Base-by-base conservation (phyloP, 2,797 vertebrate genomes). In the Neomorphus geoffroyi region DNA sequence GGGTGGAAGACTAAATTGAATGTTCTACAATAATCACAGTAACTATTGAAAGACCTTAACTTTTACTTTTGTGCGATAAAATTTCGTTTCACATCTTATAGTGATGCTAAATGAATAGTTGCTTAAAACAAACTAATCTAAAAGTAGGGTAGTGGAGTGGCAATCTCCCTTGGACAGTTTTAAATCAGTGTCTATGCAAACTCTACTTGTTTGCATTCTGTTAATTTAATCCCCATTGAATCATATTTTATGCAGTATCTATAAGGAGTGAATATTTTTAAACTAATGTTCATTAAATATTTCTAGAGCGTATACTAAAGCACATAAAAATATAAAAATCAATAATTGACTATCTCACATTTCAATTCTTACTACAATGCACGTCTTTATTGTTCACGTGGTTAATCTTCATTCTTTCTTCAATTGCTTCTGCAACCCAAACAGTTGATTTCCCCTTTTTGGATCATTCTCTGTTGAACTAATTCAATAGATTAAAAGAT, bases 361-460 rank as follows among this genome's bases (percentile, higher is more conserved):
- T 94, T 89, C 87, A 93, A 88, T 80, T 80, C 74, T 90, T n/a
- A 88, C 61, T 85, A 70, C 61, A 95, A 12, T 75, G 13, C 50
- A 61, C 43, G 35, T 74, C 43, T 94, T 91, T 69, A 26, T 65
- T 45, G 51, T 85, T 94, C 79, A 78, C 6, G 53, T 77, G 18
- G 16, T 45, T 93, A 81, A 75, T 87, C 16, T 79, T 91, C 88
- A 74, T 88, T 56, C n/a, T 72, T 95, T 96, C 62, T 95, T 96
- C 62, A 88, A 14, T 48, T 80, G 61, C 80, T 90, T 77, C 71
- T 70, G 70, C 56, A 93, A 32, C 27, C 16, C 57, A 88, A 83
- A 69, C 18, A 57, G 35, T 60, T 57, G 41, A 57, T 86, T 90
- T 90, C 48, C 33, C 69, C 58, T 91, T 46, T 90, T 89, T 0